Evolutionary conservation across 2,113 vertebrate species (phyloP).

Genomic region (Chloebia gouldiae): DNA sequence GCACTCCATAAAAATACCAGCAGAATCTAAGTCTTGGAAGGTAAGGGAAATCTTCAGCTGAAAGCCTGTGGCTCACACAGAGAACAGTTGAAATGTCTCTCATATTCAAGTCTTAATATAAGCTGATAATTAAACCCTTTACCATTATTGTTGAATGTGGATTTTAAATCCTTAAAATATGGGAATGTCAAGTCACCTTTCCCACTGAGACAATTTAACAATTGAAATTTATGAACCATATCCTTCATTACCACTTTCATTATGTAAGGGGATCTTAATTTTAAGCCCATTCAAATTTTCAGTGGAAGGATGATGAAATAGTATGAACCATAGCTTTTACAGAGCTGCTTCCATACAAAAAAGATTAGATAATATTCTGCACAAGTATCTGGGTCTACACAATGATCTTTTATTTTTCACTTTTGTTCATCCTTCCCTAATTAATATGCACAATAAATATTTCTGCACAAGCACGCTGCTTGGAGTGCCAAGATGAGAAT

Average conservation of each 20-base stretch:
- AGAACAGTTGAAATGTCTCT: slow-evolving; percentile 10
- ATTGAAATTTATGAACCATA: slow-evolving; percentile 63
- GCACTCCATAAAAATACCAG: neutral
- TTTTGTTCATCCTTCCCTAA: neutral
- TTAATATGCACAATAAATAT: neutral
- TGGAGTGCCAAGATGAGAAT: neutral
- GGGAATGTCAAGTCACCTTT: slow-evolving; percentile 45
- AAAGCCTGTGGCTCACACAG: neutral
- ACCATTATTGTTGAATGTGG: slow-evolving; percentile 26
- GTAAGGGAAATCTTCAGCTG: neutral
- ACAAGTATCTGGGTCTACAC: neutral
- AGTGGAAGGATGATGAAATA: neutral
- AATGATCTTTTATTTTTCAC: neutral
- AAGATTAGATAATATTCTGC: neutral
- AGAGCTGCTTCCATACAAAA: neutral
- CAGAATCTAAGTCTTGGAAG: neutral
- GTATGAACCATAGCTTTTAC: neutral
- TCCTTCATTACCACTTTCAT: slow-evolving; percentile 40
- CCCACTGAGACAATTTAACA: slow-evolving; percentile 57
- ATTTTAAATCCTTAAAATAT: slow-evolving; percentile 50
- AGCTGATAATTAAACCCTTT: slow-evolving; percentile 56
- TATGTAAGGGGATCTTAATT: slow-evolving; percentile 56
- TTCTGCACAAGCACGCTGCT: neutral
- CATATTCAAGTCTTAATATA: slow-evolving; percentile 40
- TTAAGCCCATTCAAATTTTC: slow-evolving; percentile 40